These are phyloP conservation scores for Xyrauchen texanus DNA, from an alignment of 2,113 vertebrate species.

Conservation along the genomic window DNA sequence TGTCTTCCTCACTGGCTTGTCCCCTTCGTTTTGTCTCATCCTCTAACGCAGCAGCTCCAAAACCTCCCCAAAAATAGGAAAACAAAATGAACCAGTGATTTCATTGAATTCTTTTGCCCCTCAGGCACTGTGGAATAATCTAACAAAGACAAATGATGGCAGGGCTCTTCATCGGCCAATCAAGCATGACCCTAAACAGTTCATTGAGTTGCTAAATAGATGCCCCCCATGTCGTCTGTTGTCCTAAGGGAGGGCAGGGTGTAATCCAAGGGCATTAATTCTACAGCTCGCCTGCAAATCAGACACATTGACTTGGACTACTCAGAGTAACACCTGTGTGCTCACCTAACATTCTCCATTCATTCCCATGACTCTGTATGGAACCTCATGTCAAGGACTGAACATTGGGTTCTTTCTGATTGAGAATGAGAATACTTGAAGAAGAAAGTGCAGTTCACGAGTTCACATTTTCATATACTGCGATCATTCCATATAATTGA, in stretches of 20 bases:
- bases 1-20: conserved; percentile 35
- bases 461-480: not conserved
- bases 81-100: conserved; percentile 31
- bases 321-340: not conserved
- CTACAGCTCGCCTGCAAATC: conserved; percentile 3
- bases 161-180: conserved; percentile 67
- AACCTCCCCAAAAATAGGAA: conserved; percentile 22
- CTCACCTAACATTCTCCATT: not conserved
- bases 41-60: conserved; percentile 15
- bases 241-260: conserved; percentile 57
- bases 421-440: not conserved
- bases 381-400: not conserved
- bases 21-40: conserved; percentile 12
- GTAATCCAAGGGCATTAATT: conserved; percentile 38
- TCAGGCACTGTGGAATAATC: conserved; percentile 42
- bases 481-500: not conserved
- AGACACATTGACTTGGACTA: conserved; percentile 6
- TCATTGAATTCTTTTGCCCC: conserved; percentile 28
- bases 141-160: conserved; percentile 70
- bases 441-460: not conserved
- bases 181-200: conserved; percentile 65
- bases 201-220: conserved; percentile 77
- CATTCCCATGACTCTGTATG: not conserved
- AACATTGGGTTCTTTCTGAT: not conserved
- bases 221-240: conserved; percentile 64